These are phyloP conservation scores for Heliconius congener DNA, from an alignment of 1,140 invertebrate genomes.

Conservation along the genomic window DNA sequence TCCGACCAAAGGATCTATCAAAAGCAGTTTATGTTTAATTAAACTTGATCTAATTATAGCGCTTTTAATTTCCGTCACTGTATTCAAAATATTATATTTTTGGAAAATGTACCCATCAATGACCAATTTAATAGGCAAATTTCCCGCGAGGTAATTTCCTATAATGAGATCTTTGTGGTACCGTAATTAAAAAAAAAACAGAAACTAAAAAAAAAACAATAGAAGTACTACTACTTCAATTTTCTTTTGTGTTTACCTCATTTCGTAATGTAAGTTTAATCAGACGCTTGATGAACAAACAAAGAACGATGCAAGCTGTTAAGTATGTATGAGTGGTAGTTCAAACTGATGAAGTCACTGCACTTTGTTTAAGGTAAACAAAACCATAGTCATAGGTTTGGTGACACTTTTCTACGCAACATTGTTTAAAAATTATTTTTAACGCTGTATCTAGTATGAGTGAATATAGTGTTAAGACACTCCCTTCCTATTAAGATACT, in stretches of 20 bases:
- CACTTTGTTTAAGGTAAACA: slow-evolving; percentile 20
- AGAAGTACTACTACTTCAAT: neutral
- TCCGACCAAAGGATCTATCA: neutral
- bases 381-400: neutral
- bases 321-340: slow-evolving; percentile 13
- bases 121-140: neutral
- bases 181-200: no score
- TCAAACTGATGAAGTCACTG: slow-evolving; percentile 24
- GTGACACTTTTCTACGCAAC: neutral
- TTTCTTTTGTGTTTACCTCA: neutral
- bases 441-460: no score
- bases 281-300: slow-evolving; percentile 2
- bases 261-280: neutral
- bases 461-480: no score
- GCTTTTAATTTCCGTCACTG: neutral
- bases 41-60: neutral
- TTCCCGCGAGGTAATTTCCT: neutral
- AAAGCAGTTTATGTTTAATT: neutral
- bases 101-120: no score
- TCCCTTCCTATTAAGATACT: no score
- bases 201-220: neutral
- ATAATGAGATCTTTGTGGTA: neutral
- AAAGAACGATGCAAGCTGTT: slow-evolving; percentile 12
- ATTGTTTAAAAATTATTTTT: no score
- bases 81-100: neutral